Conservation (phyloP, 2,888 invertebrate species). For the Desoria tigrina region DNA sequence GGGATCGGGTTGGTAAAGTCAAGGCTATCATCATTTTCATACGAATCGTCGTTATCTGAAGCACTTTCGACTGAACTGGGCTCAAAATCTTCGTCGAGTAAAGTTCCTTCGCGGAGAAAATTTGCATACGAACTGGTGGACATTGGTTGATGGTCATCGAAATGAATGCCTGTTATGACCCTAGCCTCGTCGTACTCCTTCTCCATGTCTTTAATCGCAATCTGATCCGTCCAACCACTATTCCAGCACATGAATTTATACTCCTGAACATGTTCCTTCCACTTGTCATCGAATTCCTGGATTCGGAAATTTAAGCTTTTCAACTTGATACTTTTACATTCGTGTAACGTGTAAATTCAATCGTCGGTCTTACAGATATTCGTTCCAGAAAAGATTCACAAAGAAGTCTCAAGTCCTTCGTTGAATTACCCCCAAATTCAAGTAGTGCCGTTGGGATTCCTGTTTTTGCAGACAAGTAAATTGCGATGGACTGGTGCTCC, state of each 20-base stretch:
- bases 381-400: conserved; percentile 24
- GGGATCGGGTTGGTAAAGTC: neutral
- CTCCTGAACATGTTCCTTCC: conserved; percentile 34
- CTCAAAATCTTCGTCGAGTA: no score
- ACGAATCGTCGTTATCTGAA: no score
- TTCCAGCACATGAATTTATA: conserved; percentile 36
- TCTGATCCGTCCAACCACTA: conserved; percentile 32
- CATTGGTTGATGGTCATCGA: conserved; percentile 2
- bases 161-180: neutral
- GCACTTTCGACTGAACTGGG: no score
- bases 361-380: conserved; percentile 27
- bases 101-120: neutral
- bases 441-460: conserved; percentile 33
- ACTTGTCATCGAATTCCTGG: conserved; percentile 33
- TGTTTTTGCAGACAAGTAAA: conserved; percentile 35
- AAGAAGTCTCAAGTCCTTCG: conserved; percentile 21
- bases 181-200: neutral
- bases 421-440: conserved; percentile 27
- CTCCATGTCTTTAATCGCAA: conserved; percentile 9
- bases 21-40: neutral
- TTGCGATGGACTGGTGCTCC: conserved; percentile 28
- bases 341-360: neutral
- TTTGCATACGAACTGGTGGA: no score
- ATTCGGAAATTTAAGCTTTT: neutral
- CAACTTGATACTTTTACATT: neutral